Percentiles rank a stretch among this genome's conserved stretches.
These are phyloP conservation scores for Nycteola revayana DNA, from an alignment of 2,888 invertebrate genomes.

Conservation along the genomic window DNA sequence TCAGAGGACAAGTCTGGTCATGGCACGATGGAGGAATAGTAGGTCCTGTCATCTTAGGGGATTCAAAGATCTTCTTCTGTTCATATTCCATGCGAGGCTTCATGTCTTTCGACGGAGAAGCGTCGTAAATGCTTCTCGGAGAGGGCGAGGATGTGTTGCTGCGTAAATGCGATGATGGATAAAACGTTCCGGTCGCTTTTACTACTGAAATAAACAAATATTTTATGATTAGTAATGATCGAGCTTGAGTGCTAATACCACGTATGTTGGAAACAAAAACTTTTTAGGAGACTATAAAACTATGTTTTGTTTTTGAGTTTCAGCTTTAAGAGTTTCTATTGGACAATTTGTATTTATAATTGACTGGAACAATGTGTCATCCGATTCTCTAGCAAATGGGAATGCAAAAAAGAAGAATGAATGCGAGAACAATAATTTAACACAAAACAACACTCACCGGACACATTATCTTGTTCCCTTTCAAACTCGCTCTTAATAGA, in stretches of 20 bases:
- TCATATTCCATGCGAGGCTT: conserved; percentile 67
- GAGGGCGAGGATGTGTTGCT: conserved; percentile 79
- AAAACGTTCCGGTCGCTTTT: conserved; percentile 96
- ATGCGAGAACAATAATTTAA: too few species aligned
- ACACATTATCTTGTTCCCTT: conserved; percentile 72
- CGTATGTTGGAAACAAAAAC: too few species aligned
- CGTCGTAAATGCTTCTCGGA: conserved; percentile 79
- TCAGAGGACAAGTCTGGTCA: conserved; percentile 76
- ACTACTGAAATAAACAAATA: conserved; percentile 86
- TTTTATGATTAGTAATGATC: conserved; percentile 22
- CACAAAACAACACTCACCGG: conserved; percentile 64
- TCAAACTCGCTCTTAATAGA: conserved; percentile 77
- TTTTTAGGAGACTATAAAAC: too few species aligned
- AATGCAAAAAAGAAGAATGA: too few species aligned
- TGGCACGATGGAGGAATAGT: conserved; percentile 82
- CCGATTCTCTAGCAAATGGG: too few species aligned
- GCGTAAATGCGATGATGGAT: conserved; percentile 87
- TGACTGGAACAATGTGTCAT: too few species aligned
- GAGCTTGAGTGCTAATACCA: too few species aligned
- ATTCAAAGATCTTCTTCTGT: conserved; percentile 57
- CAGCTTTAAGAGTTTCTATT: too few species aligned
- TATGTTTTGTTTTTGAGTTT: too few species aligned
- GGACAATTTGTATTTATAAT: too few species aligned
- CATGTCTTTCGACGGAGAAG: conserved; percentile 77
- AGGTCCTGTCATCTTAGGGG: conserved; percentile 60